Conservation (phyloP, 2,113 vertebrate genomes). For the Phoenicopterus ruber region DNA sequence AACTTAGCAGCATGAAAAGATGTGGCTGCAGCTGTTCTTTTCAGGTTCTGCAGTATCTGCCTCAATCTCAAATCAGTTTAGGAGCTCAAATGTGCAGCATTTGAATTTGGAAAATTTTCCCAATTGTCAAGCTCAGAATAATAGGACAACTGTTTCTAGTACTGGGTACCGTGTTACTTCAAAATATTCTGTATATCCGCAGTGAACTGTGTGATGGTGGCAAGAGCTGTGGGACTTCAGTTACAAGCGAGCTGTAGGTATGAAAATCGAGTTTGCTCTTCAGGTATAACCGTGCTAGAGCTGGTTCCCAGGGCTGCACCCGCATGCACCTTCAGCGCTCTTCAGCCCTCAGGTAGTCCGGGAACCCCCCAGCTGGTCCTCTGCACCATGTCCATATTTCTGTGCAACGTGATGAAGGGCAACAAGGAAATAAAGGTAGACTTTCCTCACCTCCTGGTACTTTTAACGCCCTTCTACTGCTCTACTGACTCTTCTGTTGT, state of each 20-base stretch:
- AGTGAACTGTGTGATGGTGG: background rate
- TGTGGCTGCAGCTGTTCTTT: background rate
- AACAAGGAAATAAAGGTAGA: background rate
- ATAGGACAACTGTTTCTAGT: background rate
- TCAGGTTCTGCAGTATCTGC: background rate
- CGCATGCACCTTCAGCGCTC: accelerated
- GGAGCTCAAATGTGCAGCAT: background rate
- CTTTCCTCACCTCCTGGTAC: background rate
- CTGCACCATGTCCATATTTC: background rate
- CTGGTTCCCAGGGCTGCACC: background rate
- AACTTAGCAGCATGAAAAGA: background rate
- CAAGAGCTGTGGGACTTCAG: background rate
- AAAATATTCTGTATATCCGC: background rate
- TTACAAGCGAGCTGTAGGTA: background rate
- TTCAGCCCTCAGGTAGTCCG: accelerated
- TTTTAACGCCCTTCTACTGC: background rate
- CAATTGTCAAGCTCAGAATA: background rate
- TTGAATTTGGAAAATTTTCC: background rate
- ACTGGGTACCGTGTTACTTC: background rate
- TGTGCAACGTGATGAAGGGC: no score
- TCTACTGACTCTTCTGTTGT: no score
- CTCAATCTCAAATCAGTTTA: background rate
- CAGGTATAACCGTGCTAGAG: background rate
- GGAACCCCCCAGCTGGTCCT: no score
- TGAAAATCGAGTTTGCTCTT: background rate